Evolutionary conservation across 1,140 invertebrate genomes (phyloP).

Genomic region (Aradophagus sp.): DNA sequence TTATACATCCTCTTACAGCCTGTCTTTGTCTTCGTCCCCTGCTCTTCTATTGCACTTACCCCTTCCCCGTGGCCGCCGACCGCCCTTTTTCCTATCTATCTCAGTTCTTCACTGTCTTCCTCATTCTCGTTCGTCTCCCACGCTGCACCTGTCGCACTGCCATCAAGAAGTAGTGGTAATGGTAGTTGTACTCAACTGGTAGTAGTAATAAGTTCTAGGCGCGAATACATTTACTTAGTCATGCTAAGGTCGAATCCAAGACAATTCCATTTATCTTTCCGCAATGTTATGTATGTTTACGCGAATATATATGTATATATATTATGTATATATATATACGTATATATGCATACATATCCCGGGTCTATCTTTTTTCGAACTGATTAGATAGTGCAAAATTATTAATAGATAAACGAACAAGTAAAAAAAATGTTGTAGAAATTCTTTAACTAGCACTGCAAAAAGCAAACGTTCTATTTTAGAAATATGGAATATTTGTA

Average conservation of each 20-base stretch:
- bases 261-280: slow-evolving; percentile 69
- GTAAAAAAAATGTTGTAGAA: no score
- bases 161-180: slow-evolving; percentile 44
- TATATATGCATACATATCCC: no score
- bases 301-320: slow-evolving; percentile 3
- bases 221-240: slow-evolving; percentile 59
- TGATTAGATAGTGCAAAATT: no score
- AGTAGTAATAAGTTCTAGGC: slow-evolving; percentile 62
- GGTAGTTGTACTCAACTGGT: slow-evolving; percentile 40
- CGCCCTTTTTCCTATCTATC: slow-evolving; percentile 53
- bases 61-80: slow-evolving; percentile 35
- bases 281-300: slow-evolving; percentile 39
- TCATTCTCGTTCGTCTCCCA: slow-evolving; percentile 65
- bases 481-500: no score
- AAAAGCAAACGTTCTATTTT: no score
- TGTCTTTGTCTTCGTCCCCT: slow-evolving; percentile 47
- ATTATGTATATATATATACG: no score
- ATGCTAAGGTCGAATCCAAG: slow-evolving; percentile 62
- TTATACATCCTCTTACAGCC: slow-evolving; percentile 49
- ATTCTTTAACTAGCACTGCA: no score
- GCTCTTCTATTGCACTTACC: slow-evolving; percentile 38
- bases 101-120: slow-evolving; percentile 50
- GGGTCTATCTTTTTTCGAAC: no score
- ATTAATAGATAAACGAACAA: no score
- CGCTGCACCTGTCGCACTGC: slow-evolving; percentile 71